Base-by-base conservation (phyloP, 2,797 vertebrate species). In the Heterohyrax brucei region DNA sequence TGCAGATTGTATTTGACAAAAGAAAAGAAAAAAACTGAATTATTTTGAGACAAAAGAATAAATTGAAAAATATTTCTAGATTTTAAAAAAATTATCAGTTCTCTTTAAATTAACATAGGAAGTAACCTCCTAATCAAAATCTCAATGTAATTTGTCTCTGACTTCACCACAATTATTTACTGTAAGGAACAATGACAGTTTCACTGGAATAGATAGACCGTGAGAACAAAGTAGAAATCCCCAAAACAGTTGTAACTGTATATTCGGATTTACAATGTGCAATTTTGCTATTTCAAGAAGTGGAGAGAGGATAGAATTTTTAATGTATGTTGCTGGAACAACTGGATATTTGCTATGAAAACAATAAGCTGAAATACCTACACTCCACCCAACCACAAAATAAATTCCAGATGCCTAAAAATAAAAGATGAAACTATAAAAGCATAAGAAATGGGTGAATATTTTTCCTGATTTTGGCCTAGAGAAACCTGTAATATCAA, bases 381-480 rank as follows among this genome's bases (percentile, higher is more conserved):
- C 44, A 48, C 13, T 50, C 56, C 6, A 78, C 21, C 12, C 44
- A 30, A 73, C 19, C 24, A 46, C 61, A 46, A 28, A 72, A 72
- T 72, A 94, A 87, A 94, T 48, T 83, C 30, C 59, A 89, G 22
- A 10, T 44, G 33, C 61, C 33, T 89, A 46, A 78, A 96, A 91
- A 7, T 39, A 73, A 80, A 73, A 89, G 56, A n/a, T 33, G 33
- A 89, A 68, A 30, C 50, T 46, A 10, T 30, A 30, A 80, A 89
- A 89, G 50, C 39, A n/a, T 75, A 13, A 66, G 24, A 84, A 68
- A 64, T 22, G 76, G 30, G 33, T 28, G 24, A 76, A 33, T 70
- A 48, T 28, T 44, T 85, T 59, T 53, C 21, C 3, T 33, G 8
- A 18, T 87, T 21, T 77, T 75, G 8, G 64, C 30, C 3, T 50